Percentiles rank a stretch among this genome's conserved stretches.
phyloP scores from a whole-genome alignment of 64 coral and sea anemone genomes.

The Acropora yongei region DNA sequence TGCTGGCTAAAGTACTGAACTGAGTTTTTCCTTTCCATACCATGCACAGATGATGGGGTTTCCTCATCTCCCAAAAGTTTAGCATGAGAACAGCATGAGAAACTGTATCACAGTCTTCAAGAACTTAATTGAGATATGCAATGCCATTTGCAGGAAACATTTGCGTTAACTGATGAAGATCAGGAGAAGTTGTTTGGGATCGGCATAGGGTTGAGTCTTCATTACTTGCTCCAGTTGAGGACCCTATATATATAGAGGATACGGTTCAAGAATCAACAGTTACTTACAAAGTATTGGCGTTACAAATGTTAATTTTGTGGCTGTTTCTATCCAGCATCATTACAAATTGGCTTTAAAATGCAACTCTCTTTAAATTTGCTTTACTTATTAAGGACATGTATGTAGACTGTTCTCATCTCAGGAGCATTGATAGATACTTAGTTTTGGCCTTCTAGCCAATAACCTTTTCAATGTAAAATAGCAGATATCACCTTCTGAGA shows the following conservation, averaged over 20 bases:
- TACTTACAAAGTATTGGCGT: not conserved
- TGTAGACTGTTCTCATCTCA: slow-evolving; percentile 5
- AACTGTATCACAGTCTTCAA: slow-evolving; percentile 5
- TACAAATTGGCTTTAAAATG: slow-evolving; percentile 6
- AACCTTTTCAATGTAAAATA: slow-evolving; percentile 14
- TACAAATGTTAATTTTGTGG: not conserved
- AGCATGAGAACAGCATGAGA: not conserved
- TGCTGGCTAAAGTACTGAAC: slow-evolving; percentile 13
- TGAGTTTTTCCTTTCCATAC: slow-evolving; percentile 13
- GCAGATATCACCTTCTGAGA: not conserved
- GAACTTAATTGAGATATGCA: not conserved
- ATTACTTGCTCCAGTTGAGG: not conserved
- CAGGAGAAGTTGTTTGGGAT: slow-evolving; percentile 9
- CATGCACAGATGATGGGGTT: slow-evolving; percentile 4
- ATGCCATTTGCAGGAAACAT: not conserved
- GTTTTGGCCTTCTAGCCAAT: not conserved
- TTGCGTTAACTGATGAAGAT: slow-evolving; percentile 2
- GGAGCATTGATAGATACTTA: slow-evolving; percentile 7
- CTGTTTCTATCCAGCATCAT: slow-evolving; percentile 16
- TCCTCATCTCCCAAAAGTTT: slow-evolving; percentile 12
- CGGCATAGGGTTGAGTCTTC: not conserved
- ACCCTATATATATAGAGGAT: slow-evolving; percentile 1
- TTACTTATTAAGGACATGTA: too few relatives aligned
- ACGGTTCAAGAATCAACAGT: slow-evolving; percentile 6
- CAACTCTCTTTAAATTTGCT: slow-evolving; percentile 13